Evolutionary conservation across 2,888 invertebrate species (phyloP).

Genomic region (Agrilus biguttatus): DNA sequence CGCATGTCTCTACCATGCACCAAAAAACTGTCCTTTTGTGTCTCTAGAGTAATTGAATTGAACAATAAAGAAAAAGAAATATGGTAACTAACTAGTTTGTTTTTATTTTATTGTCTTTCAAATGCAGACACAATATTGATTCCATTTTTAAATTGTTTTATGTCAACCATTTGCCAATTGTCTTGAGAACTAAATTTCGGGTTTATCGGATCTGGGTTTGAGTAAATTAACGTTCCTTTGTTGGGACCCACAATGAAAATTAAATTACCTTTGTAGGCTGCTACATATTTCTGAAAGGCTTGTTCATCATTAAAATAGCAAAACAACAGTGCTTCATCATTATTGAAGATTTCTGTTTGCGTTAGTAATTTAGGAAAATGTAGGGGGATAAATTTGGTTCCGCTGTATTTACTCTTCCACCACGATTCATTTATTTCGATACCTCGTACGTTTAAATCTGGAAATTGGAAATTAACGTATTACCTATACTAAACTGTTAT

Average conservation of each 20-base stretch:
- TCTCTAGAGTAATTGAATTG: neutral
- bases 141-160: conserved; percentile 44
- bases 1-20: conserved; percentile 34
- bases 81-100: neutral
- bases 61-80: neutral
- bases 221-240: conserved; percentile 45
- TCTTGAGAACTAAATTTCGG: conserved; percentile 30
- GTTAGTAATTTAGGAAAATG: conserved; percentile 37
- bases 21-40: too few relatives aligned
- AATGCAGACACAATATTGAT: conserved; percentile 54
- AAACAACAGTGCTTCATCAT: conserved; percentile 50
- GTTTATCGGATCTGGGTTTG: conserved; percentile 56
- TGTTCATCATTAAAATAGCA: conserved; percentile 66
- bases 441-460: conserved; percentile 39
- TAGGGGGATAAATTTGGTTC: conserved; percentile 53
- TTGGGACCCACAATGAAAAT: conserved; percentile 64
- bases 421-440: conserved; percentile 65
- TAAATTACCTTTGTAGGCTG: conserved; percentile 45
- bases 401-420: conserved; percentile 67
- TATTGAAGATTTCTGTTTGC: conserved; percentile 16
- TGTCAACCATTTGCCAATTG: conserved; percentile 42
- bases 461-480: conserved; percentile 5
- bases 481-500: conserved; percentile 2
- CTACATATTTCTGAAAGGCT: conserved; percentile 55
- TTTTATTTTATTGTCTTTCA: conserved; percentile 14